Evolutionary conservation across 1,140 invertebrate species (phyloP), one percentile per base, ranked within the genome.

Genomic region (Diprion similis): DNA sequence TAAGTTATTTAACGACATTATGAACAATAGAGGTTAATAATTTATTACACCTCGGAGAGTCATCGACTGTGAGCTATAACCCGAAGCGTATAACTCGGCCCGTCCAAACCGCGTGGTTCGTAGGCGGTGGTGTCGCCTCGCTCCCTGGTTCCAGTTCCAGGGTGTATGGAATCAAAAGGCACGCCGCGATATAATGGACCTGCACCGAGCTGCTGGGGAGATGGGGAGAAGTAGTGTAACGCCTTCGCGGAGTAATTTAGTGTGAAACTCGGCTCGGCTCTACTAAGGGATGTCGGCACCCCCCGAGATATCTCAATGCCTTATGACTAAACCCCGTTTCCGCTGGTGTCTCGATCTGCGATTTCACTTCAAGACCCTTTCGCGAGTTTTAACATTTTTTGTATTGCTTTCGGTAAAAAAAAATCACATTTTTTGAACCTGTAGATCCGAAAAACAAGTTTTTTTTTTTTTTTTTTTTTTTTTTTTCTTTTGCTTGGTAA

Each of bases 21-120:
- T 71, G 79, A 82, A 86, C 84, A 86, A 86, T 85, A 77, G 82
- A 80, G 77, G 80, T 86, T 59, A 80, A 83, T 85, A 86, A 86
- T 86, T 86, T 80, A 85, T 83, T 78, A 71, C 77, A 73, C 72
- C 73, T 75, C 72, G 77, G 75, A 77, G 70, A 79, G 17, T 68
- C 17, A 68, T 19, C 77, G 79, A 81, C 79, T 73, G 75, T 71
- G 18, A 71, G 66, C 72, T 72, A 70, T 82, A 81, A 81, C 77
- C 77, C 76, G 73, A 74, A 73, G 64, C 72, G 76, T 77, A 81
- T 76, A 82, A 80, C 72, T 77, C 77, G 73, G 78, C 51, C 51
- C 51, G n/a, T 59, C 51, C 51, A 59, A 17, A 59, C 24, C 24
- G 24, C 24, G 24, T 37, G n/a, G n/a, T 59, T 59, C n/a, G 24